Evolutionary conservation across 2,888 invertebrate species (phyloP).

Genomic region (Oscheius sp.): DNA sequence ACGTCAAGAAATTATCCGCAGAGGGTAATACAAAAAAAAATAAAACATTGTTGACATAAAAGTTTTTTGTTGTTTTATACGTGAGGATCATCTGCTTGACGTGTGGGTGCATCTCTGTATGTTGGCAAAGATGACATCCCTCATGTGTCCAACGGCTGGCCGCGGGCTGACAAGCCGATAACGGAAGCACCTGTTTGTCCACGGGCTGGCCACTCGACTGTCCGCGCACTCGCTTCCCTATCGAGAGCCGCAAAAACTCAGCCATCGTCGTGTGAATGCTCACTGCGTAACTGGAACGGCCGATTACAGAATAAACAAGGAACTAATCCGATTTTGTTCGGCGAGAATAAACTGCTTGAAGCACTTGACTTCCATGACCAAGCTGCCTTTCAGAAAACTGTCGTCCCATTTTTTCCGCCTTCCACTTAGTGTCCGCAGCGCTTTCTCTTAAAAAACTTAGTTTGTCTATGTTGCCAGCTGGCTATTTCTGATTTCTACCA

Average conservation of each 20-base stretch:
- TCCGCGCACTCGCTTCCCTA: conserved; percentile 37
- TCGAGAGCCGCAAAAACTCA: conserved; percentile 36
- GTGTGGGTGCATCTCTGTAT: not conserved
- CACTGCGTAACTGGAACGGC: conserved; percentile 32
- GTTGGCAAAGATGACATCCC: conserved; percentile 33
- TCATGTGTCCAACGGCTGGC: conserved; percentile 32
- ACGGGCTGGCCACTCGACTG: conserved; percentile 37
- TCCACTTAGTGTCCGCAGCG: not conserved
- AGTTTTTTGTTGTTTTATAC: not conserved
- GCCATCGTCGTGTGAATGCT: conserved; percentile 37
- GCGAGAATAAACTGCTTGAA: conserved; percentile 38
- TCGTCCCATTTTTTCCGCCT: not conserved
- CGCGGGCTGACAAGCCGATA: no score
- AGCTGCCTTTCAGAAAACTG: not conserved
- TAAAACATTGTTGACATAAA: conserved; percentile 5
- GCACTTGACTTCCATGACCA: conserved; percentile 3
- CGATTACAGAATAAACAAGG: conserved; percentile 35
- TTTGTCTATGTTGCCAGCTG: not conserved
- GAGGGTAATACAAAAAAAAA: conserved; percentile 10
- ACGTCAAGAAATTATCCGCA: not conserved
- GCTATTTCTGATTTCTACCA: not conserved
- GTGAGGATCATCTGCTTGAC: conserved; percentile 15
- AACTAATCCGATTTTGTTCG: conserved; percentile 30
- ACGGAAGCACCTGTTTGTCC: conserved; percentile 33
- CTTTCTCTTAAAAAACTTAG: not conserved